Conservation (phyloP, 1,140 invertebrate species). For the Homalodisca vitripennis region DNA sequence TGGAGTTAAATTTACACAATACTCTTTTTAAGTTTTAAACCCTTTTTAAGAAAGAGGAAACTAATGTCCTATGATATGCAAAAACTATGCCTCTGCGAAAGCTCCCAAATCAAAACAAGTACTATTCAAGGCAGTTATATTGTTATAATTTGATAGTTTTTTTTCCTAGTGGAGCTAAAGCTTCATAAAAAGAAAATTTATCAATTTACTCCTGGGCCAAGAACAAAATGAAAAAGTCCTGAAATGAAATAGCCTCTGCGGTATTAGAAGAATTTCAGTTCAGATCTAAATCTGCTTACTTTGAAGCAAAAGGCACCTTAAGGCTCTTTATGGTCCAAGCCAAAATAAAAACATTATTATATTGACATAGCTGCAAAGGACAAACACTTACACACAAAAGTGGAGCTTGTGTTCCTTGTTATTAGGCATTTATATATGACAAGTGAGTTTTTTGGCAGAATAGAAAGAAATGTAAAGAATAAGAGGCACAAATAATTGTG, state of each 20-base stretch:
- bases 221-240: slow-evolving; percentile 40
- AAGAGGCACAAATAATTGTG: slow-evolving; percentile 8
- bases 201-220: slow-evolving; percentile 43
- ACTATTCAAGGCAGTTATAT: slow-evolving; percentile 46
- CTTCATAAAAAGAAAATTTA: slow-evolving; percentile 38
- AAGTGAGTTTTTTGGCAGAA: slow-evolving; percentile 41
- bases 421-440: slow-evolving; percentile 42
- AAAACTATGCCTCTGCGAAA: slow-evolving; percentile 46
- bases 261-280: slow-evolving; percentile 39
- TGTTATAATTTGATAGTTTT: slow-evolving; percentile 46
- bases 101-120: slow-evolving; percentile 43
- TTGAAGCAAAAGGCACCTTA: slow-evolving; percentile 33
- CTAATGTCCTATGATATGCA: slow-evolving; percentile 46
- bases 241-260: slow-evolving; percentile 43
- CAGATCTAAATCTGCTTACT: slow-evolving; percentile 35
- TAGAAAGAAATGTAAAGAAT: slow-evolving; percentile 36
- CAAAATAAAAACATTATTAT: slow-evolving; percentile 45
- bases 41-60: slow-evolving; percentile 41
- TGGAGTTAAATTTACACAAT: slow-evolving; percentile 41
- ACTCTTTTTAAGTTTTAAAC: slow-evolving; percentile 44
- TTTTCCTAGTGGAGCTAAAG: slow-evolving; percentile 37
- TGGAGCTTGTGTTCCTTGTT: slow-evolving; percentile 38
- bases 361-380: slow-evolving; percentile 32
- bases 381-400: slow-evolving; percentile 28
- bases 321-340: slow-evolving; percentile 37